Evolutionary conservation across 2,797 vertebrate genomes (phyloP).

Genomic region (Parauchenoglanis punctatus): DNA sequence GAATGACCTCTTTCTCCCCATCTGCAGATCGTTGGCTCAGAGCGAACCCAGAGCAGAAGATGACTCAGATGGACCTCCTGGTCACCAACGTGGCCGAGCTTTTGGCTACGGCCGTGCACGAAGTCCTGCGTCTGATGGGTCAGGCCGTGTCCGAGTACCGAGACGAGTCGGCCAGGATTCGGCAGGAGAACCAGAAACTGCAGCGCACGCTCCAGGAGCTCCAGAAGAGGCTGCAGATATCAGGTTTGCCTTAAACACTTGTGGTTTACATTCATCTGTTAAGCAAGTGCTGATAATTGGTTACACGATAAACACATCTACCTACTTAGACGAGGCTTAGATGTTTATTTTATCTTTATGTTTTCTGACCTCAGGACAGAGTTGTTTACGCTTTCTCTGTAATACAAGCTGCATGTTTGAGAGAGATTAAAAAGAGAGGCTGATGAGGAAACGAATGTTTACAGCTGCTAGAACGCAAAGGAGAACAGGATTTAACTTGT

Average conservation of each 20-base stretch:
- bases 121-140: constrained; percentile 64
- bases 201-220: constrained; percentile 45
- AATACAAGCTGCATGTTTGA: too few species aligned
- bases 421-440: neutral
- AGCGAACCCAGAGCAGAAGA: neutral
- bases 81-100: constrained; percentile 52
- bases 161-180: constrained; percentile 43
- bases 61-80: constrained; percentile 54
- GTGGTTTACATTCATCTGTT: neutral
- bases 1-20: neutral
- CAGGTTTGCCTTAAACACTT: constrained; percentile 10
- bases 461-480: neutral
- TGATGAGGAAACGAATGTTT: neutral
- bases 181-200: constrained; percentile 48
- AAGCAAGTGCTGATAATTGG: neutral
- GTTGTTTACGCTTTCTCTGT: neutral
- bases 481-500: neutral
- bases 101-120: constrained; percentile 62
- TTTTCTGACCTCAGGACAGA: neutral
- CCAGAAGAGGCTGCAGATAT: constrained; percentile 16
- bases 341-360: neutral
- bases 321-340: neutral
- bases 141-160: constrained; percentile 50
- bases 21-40: constrained; percentile 1
- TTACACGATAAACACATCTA: neutral